These are phyloP conservation scores for Hermetia illucens DNA, from an alignment of 1,140 invertebrate species.

Conservation along the genomic window DNA sequence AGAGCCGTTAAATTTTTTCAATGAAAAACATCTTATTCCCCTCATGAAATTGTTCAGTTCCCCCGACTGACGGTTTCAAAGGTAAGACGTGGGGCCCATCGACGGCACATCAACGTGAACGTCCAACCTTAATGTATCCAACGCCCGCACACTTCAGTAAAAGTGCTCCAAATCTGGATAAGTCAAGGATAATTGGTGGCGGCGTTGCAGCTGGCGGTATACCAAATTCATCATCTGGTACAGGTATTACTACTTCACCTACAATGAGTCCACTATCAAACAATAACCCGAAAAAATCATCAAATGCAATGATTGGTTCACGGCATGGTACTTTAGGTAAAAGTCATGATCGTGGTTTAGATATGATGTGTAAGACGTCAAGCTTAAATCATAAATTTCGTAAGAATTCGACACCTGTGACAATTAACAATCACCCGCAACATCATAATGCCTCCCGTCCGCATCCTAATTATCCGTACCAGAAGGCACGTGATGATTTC, in stretches of 20 bases:
- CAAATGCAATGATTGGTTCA: neutral
- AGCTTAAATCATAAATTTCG: too few relatives aligned
- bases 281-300: too few relatives aligned
- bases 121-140: slow-evolving; percentile 49
- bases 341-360: slow-evolving; percentile 2
- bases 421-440: neutral
- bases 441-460: neutral
- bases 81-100: slow-evolving; percentile 96
- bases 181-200: slow-evolving; percentile 38
- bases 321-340: slow-evolving; percentile 7
- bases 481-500: neutral
- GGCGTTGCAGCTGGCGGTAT: slow-evolving; percentile 27
- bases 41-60: slow-evolving; percentile 48
- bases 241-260: slow-evolving; percentile 45
- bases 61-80: slow-evolving; percentile 85
- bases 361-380: too few relatives aligned
- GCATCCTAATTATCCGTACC: too few relatives aligned
- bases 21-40: too few relatives aligned
- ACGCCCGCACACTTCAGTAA: slow-evolving; percentile 34
- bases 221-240: slow-evolving; percentile 36
- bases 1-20: too few relatives aligned
- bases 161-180: slow-evolving; percentile 71
- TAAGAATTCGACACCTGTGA: slow-evolving; percentile 1
- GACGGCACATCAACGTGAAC: slow-evolving; percentile 72
- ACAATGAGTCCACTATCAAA: slow-evolving; percentile 15